Evolutionary conservation across 1,140 invertebrate genomes (phyloP), one percentile per base, ranked within the genome.

Genomic region (Mesaphorura yosii): DNA sequence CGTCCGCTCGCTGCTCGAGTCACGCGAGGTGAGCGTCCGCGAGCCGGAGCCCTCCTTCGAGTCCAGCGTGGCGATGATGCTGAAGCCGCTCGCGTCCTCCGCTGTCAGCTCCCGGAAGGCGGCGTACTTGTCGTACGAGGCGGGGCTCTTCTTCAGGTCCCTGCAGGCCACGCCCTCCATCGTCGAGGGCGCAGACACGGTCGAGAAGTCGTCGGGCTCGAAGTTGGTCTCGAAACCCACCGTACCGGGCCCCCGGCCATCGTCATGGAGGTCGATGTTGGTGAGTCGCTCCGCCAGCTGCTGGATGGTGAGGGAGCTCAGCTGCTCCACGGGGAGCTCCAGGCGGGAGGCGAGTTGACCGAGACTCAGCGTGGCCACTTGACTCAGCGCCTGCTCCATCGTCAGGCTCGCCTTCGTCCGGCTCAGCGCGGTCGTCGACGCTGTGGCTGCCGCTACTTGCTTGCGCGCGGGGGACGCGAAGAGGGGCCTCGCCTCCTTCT

Each of bases 241-340:
- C n/a, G 10, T n/a, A 45, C 37, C 70, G 29, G 19, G 71, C 46
- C 31, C 41, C 40, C 27, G 42, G 49, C 40, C 47, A 50, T 49
- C 50, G 53, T 28, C 31, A 41, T 29, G 59, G 57, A 59, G 34
- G 26, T 17, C 2, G 52, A 59, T 54, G 39, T 57, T 19, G n/a
- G 81, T 77, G 7, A 88, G 72, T 67, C 83, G 84, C 51, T 80
- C 78, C 0, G 86, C 88, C 22, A 89, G 73, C 68, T 89, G 84
- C 14, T 85, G 83, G 39, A 90, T 69, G 0, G 86, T 89, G 78
- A 88, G 81, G 52, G 79, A 83, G 26, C 84, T 85, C n/a, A 90
- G 69, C 57, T 84, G 77, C 34, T 74, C 74, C 0, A 84, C 76
- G 0, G 82, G 83, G 63, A 89, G 83, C 51, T 79, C 78, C 19